phyloP scores from a whole-genome alignment of 2,797 vertebrate genomes.

The Eidolon dupreanum region DNA sequence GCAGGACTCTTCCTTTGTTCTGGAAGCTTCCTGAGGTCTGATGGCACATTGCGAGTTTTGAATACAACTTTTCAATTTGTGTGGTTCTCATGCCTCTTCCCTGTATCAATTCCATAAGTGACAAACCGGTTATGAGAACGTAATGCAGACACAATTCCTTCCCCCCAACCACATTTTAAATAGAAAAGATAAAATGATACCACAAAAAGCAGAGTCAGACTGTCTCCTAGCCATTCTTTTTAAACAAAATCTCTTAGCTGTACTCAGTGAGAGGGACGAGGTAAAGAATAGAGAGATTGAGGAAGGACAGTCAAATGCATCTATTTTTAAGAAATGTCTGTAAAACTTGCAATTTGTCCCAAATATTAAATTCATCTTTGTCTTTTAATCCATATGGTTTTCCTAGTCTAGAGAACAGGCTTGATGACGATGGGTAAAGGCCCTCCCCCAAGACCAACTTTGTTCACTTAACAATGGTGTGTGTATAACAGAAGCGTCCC shows the following conservation, averaged over 20 bases:
- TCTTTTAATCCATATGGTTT: background rate
- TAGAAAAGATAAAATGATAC: slow-evolving; percentile 37
- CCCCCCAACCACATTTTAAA: background rate
- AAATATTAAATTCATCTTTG: background rate
- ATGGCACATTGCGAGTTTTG: too few species aligned
- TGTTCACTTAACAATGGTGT: slow-evolving; percentile 4
- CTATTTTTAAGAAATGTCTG: background rate
- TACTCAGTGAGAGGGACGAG: background rate
- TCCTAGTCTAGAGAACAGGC: background rate
- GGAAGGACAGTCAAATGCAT: background rate
- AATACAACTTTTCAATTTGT: too few species aligned
- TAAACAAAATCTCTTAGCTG: background rate
- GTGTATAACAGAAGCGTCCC: background rate
- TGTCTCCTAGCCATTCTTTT: background rate
- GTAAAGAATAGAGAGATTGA: background rate
- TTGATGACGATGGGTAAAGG: background rate
- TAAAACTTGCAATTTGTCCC: background rate
- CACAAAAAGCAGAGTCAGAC: slow-evolving; percentile 45
- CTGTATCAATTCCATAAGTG: slow-evolving; percentile 4
- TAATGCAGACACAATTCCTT: slow-evolving; percentile 19
- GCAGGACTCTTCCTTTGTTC: too few species aligned
- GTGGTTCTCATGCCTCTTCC: too few species aligned
- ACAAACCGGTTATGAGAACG: slow-evolving; percentile 46
- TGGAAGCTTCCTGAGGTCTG: too few species aligned
- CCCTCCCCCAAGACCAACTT: accelerated